Base-by-base conservation (phyloP, 2,797 vertebrate genomes). In the Aldrovandia affinis region DNA sequence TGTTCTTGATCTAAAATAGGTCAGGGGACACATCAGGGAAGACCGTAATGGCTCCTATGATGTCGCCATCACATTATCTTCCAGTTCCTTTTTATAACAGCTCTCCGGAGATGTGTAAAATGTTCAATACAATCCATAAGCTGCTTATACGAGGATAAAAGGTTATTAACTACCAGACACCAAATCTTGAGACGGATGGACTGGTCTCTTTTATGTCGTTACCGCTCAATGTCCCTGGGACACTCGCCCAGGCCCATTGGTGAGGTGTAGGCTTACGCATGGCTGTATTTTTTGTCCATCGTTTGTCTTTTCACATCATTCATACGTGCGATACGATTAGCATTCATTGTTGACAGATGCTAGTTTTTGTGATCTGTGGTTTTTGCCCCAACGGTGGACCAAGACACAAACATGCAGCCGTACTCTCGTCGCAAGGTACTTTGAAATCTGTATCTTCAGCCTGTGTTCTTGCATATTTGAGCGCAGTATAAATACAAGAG, bases 71-170 rank as follows among this genome's bases (percentile, higher is more conserved):
- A 90, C 86, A 88, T 92, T 88, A 91, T 89, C 88, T 82, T 83
- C 83, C 89, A 65, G 20, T 88, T 90, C 77, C 85, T 85, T 84
- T n/a, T 83, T 50, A 84, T 82, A 86, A 87, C 82, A 80, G 84
- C 88, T 90, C 89, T 88, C 84, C 78, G 77, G 89, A 91, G 91
- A 89, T 80, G 86, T 88, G 86, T 87, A 87, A 89, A 91, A 85
- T 88, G 87, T 93, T 94, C 93, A 44, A 93, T 94, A 91, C 65
- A 83, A 91, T 90, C 91, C 88, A 93, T 92, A 92, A 89, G 89
- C 82, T 89, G 91, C 91, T 92, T 91, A 89, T 88, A 89, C 89
- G 87, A 90, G 89, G 89, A 93, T 92, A 90, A 93, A n/a, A 83
- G 54, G 30, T 75, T 22, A 36, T 83, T 73, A 57, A 50, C 33